Evolutionary conservation across 2,888 invertebrate species (phyloP).

Genomic region (Drosophila cracens): DNA sequence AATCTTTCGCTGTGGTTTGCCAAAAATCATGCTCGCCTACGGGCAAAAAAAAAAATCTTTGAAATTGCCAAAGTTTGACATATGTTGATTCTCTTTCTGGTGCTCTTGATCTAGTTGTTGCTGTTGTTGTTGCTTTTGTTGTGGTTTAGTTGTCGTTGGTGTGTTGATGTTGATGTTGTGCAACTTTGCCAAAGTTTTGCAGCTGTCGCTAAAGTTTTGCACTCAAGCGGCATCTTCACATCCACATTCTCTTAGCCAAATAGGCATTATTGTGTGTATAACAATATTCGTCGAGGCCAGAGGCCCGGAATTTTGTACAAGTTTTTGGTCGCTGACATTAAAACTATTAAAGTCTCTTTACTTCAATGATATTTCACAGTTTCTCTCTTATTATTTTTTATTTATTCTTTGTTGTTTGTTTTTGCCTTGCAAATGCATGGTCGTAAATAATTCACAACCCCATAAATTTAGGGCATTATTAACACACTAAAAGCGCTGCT

Average conservation of each 20-base stretch:
- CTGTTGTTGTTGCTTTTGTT: conserved; percentile 16
- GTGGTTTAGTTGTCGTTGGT: conserved; percentile 21
- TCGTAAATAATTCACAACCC: conserved; percentile 50
- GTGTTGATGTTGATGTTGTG: conserved; percentile 49
- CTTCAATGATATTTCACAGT: conserved; percentile 47
- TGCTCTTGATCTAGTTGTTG: conserved; percentile 4
- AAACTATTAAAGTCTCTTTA: conserved; percentile 71
- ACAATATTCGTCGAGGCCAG: conserved; percentile 18
- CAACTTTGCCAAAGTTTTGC: conserved; percentile 63
- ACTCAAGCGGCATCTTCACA: conserved; percentile 24
- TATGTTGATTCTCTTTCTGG: conserved; percentile 47
- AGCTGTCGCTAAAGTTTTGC: conserved; percentile 56
- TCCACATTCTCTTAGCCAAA: conserved; percentile 35
- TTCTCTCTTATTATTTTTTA: background rate
- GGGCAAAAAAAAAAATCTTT: conserved; percentile 48
- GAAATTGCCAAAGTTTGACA: conserved; percentile 75
- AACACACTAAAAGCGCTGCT: conserved; percentile 42
- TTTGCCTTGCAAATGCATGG: conserved; percentile 40
- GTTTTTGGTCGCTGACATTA: conserved; percentile 43
- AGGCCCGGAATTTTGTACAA: conserved; percentile 27
- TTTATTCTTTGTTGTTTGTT: conserved; percentile 5
- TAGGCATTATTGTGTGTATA: conserved; percentile 41
- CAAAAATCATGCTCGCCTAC: conserved; percentile 57
- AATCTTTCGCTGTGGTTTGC: conserved; percentile 45
- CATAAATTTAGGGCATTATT: conserved; percentile 48